Conservation (phyloP, 2,113 vertebrate species). For the Clinocottus analis region DNA sequence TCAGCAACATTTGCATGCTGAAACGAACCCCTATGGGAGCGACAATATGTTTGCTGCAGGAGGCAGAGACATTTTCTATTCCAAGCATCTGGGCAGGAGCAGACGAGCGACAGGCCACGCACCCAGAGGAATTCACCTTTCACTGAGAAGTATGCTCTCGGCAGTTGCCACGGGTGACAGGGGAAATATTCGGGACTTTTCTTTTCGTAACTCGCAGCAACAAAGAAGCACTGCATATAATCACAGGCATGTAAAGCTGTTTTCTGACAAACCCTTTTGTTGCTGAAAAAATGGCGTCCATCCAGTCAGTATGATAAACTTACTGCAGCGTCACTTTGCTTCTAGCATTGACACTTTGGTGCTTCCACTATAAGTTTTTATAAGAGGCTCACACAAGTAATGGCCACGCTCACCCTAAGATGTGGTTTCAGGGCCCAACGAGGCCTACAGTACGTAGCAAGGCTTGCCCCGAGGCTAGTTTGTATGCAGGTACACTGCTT, state of each 20-base stretch:
- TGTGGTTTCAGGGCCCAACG: constrained; percentile 47
- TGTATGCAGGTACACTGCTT: constrained; percentile 64
- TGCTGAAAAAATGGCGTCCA: constrained; percentile 22
- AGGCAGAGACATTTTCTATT: constrained; percentile 70
- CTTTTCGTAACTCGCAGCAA: constrained; percentile 46
- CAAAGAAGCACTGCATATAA: constrained; percentile 33
- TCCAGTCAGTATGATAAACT: not conserved
- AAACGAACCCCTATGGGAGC: constrained; percentile 36
- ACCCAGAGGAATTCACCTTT: constrained; percentile 81
- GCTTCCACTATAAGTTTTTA: not conserved
- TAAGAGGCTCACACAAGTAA: constrained; percentile 44
- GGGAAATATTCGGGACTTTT: constrained; percentile 74
- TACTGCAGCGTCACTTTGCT: not conserved
- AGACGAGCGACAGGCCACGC: constrained; percentile 40
- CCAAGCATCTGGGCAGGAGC: constrained; percentile 67
- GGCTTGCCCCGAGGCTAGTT: constrained; percentile 37
- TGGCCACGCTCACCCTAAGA: constrained; percentile 27
- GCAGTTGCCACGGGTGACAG: constrained; percentile 78
- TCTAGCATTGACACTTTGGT: too few species aligned
- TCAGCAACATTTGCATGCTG: constrained; percentile 45
- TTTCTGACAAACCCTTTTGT: not conserved
- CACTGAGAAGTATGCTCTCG: constrained; percentile 58
- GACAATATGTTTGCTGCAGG: constrained; percentile 55
- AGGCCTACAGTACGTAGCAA: constrained; percentile 50
- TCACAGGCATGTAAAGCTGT: constrained; percentile 5